phyloP scores from a whole-genome alignment of 2,797 vertebrate genomes.

The Gymnothorax javanicus region DNA sequence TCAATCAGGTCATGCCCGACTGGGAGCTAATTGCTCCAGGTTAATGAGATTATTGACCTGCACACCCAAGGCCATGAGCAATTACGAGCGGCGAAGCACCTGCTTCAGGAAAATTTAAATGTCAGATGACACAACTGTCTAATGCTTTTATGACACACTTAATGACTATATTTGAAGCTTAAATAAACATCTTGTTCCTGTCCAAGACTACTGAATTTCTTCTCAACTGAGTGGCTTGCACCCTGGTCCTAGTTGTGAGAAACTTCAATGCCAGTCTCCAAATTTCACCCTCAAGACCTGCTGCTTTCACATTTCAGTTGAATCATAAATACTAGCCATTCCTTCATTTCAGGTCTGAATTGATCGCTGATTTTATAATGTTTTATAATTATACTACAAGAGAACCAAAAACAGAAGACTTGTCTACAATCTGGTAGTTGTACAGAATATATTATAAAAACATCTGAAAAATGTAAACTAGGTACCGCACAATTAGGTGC shows the following conservation, averaged over 20 bases:
- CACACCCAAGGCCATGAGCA: conserved; percentile 53
- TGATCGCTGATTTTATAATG: too few relatives aligned
- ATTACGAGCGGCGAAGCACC: conserved; percentile 44
- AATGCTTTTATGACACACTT: conserved; percentile 8
- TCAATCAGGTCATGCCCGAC: conserved; percentile 9
- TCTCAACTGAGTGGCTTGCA: too few relatives aligned
- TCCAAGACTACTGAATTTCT: neutral
- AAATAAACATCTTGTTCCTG: neutral
- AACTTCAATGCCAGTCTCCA: too few relatives aligned
- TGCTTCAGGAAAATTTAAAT: conserved; percentile 49
- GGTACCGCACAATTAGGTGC: neutral
- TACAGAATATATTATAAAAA: neutral
- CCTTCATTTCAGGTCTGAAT: too few relatives aligned
- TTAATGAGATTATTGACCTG: conserved; percentile 13
- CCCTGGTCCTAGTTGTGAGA: too few relatives aligned
- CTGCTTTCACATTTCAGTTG: too few relatives aligned
- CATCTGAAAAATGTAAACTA: neutral
- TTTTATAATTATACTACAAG: too few relatives aligned
- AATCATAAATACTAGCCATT: too few relatives aligned
- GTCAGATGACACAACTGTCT: conserved; percentile 31
- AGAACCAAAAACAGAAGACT: neutral
- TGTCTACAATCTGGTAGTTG: neutral
- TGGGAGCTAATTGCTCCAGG: neutral
- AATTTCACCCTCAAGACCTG: too few relatives aligned
- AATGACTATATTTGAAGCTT: neutral